Evolutionary conservation across 1,140 invertebrate species (phyloP), one percentile per base, ranked within the genome.

Genomic region (Drosophila ambigua): DNA sequence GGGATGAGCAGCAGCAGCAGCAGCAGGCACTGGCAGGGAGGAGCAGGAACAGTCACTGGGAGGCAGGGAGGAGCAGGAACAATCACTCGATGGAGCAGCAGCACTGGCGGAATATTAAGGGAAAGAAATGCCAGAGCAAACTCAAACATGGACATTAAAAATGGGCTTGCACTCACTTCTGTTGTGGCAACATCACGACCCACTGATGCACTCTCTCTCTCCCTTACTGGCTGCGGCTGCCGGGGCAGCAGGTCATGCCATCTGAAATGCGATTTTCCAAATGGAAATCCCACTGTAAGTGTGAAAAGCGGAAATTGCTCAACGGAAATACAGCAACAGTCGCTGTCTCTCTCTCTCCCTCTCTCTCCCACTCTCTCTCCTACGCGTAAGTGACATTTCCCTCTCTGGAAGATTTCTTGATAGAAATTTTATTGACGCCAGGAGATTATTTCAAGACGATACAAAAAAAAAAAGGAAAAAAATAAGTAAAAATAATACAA

Each of bases 101-200:
- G 55, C 16, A 20, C 43, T n/a, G 4, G 16, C 4, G 41, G 23
- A 44, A 26, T 26, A 26, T 35, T 43, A 26, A n/a, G 24, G 53
- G 39, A 41, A 31, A 62, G 50, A 75, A 75, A 75, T 66, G 72
- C 53, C 61, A 59, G 53, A 44, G 72, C 71, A 75, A 41, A 66
- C 72, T 74, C 72, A 65, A 74, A 65, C 61, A 74, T 50, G 71
- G 71, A 74, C 72, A 75, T 74, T 75, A 75, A 66, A 75, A 75
- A 75, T 24, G 52, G 20, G 67, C 44, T 35, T 26, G 31, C 11
- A 39, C 35, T 39, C 44, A 6, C 31, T 4, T 0, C 8, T 31
- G 31, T 31, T 57, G 53, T 4, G 1, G 11, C 11, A 5, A 43
- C 53, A 45, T 16, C 49, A 53, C 72, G 72, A 75, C 49, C 20